phyloP scores from a whole-genome alignment of 2,888 invertebrate species.

The Gnatocerus cornutus region DNA sequence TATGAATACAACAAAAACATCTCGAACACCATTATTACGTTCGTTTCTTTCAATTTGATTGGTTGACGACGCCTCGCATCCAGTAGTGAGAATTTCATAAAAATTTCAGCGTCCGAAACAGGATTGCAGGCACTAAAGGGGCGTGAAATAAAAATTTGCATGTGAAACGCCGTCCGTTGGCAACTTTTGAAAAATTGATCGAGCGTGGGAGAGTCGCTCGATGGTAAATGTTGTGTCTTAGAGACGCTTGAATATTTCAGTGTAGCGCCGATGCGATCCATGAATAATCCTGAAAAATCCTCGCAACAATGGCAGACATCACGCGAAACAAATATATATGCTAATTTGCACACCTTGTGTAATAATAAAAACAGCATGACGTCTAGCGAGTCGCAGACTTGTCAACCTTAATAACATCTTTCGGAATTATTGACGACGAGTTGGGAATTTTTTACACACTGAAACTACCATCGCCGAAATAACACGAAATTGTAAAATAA shows the following conservation, averaged over 20 bases:
- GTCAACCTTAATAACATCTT: conserved; percentile 30
- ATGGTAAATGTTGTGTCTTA: conserved; percentile 25
- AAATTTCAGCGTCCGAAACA: conserved; percentile 19
- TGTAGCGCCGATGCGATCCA: conserved; percentile 23
- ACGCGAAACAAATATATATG: conserved; percentile 48
- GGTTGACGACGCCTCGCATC: background rate
- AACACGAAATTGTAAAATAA: conserved; percentile 35
- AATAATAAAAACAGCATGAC: conserved; percentile 38
- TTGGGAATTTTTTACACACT: no score
- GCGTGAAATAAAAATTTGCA: conserved; percentile 31
- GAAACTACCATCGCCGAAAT: conserved; percentile 24
- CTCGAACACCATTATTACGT: no score
- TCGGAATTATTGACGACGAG: conserved; percentile 1
- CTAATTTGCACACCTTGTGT: conserved; percentile 44
- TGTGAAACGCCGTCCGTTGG: conserved; percentile 8
- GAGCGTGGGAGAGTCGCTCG: conserved; percentile 17
- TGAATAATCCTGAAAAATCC: conserved; percentile 42
- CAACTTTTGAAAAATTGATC: conserved; percentile 29
- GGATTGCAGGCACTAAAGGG: conserved; percentile 11
- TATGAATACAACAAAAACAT: conserved; percentile 12
- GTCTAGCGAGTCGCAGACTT: conserved; percentile 21
- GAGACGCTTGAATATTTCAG: conserved; percentile 34
- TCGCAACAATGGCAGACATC: conserved; percentile 33
- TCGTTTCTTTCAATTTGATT: no score
- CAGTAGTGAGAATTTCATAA: conserved; percentile 3